phyloP scores from a whole-genome alignment of 1,140 invertebrate species.

The Camponotus pennsylvanicus region DNA sequence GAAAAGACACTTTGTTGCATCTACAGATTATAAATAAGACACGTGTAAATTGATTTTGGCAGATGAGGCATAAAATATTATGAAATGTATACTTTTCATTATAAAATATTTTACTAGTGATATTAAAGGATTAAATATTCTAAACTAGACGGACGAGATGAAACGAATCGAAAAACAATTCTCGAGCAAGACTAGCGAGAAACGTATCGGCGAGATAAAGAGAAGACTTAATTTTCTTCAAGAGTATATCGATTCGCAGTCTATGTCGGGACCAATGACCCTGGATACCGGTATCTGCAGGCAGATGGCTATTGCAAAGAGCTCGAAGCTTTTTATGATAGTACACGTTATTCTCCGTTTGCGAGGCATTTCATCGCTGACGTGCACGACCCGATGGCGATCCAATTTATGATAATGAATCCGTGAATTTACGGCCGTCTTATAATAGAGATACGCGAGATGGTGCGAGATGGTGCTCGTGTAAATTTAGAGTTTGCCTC shows the following conservation, averaged over 20 bases:
- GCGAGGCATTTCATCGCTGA: conserved; percentile 74
- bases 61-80: background rate
- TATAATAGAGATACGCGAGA: conserved; percentile 81
- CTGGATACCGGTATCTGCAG: conserved; percentile 36
- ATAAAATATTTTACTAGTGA: background rate
- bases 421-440: conserved; percentile 79
- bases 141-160: background rate
- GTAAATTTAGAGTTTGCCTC: conserved; percentile 82
- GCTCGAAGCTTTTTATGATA: conserved; percentile 58
- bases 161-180: conserved; percentile 49
- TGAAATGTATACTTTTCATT: background rate
- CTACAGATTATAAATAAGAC: too few relatives aligned
- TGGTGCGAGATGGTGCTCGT: conserved; percentile 68
- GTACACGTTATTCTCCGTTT: conserved; percentile 64
- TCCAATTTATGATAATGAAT: conserved; percentile 84
- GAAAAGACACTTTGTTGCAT: background rate
- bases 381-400: conserved; percentile 77
- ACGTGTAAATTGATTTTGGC: too few relatives aligned
- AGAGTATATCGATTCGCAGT: conserved; percentile 51
- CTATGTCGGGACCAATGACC: conserved; percentile 41
- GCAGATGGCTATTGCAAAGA: conserved; percentile 50
- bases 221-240: conserved; percentile 40
- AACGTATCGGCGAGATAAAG: conserved; percentile 34
- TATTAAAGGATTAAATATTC: conserved; percentile 1
- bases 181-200: background rate